These are phyloP conservation scores for Lineus longissimus DNA, from an alignment of 1,140 invertebrate genomes.

Conservation along the genomic window DNA sequence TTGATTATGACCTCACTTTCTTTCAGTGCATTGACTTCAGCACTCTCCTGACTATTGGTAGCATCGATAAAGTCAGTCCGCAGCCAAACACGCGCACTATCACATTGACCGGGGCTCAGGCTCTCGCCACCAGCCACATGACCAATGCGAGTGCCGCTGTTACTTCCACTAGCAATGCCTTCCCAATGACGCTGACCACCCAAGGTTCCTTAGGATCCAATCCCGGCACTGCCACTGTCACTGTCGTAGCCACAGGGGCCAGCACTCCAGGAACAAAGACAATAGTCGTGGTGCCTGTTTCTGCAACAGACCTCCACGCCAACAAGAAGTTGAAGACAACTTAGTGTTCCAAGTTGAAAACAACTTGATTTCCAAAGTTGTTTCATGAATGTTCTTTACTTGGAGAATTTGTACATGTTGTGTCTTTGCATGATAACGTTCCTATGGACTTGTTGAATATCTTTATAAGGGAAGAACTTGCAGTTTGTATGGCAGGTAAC, in stretches of 20 bases:
- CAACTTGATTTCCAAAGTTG: background rate
- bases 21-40: background rate
- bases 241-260: conserved; percentile 26
- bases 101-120: no score
- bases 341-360: background rate
- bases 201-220: conserved; percentile 29
- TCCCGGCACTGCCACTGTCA: conserved; percentile 23
- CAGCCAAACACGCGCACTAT: no score
- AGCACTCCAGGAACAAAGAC: conserved; percentile 34
- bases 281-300: conserved; percentile 47
- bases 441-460: no score
- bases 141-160: no score
- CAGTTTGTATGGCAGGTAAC: no score
- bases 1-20: background rate
- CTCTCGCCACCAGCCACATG: conserved; percentile 9
- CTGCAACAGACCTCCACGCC: conserved; percentile 21
- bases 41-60: background rate
- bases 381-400: no score
- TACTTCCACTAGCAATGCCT: background rate
- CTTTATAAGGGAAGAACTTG: no score
- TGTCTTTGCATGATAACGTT: no score
- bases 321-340: background rate
- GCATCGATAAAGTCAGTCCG: no score
- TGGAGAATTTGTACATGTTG: no score
- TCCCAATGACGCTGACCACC: conserved; percentile 18